Base-by-base conservation (phyloP, 2,888 invertebrate species). In the Pristionchus exspectatus region DNA sequence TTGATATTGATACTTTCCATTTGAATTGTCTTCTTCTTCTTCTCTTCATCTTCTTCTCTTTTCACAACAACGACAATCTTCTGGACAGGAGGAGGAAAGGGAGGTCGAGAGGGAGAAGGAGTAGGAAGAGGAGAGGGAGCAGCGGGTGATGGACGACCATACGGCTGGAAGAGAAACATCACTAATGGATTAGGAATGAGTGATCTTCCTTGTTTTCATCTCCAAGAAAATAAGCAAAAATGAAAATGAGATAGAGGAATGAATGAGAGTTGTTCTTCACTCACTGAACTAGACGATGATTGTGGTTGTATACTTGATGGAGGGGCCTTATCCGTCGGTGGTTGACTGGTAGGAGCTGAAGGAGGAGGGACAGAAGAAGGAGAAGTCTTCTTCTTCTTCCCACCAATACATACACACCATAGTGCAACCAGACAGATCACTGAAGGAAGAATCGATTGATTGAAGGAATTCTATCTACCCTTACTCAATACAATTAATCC, bases 51-150 rank as follows among this genome's bases (percentile, higher is more conserved):
- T 72, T 21, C 30, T 72, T 72, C 14, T 44, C 44, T 77, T 77
- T 77, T 77, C 81, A 81, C 81, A n/a, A 50, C 50, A 16, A 77
- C 81, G n/a, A 81, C 54, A 14, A 81, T 54, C 74, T 33, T 38
- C 38, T 74, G 74, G 18, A 74, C 74, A 38, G 74, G 38, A 10
- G 33, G 18, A 33, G 50, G 50, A 44, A 24, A 24, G 21, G 44
- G 38, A 18, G 77, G 18, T 18, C 33, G 74, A 30, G n/a, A 30
- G 27, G n/a, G 30, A 33, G 44, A 44, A n/a, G 74, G 38, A 24
- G 74, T 33, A 30, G 72, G 72, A 9, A 72, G 3, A 30, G 72
- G 72, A 7, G 30, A 72, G 33, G 33, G 33, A 72, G 30, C 33
- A 30, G 30, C 33, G 5, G 72, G 72, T 3, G 72, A 72, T 30